These are phyloP conservation scores for Masticophis lateralis DNA, from an alignment of 2,797 vertebrate genomes.

Conservation along the genomic window DNA sequence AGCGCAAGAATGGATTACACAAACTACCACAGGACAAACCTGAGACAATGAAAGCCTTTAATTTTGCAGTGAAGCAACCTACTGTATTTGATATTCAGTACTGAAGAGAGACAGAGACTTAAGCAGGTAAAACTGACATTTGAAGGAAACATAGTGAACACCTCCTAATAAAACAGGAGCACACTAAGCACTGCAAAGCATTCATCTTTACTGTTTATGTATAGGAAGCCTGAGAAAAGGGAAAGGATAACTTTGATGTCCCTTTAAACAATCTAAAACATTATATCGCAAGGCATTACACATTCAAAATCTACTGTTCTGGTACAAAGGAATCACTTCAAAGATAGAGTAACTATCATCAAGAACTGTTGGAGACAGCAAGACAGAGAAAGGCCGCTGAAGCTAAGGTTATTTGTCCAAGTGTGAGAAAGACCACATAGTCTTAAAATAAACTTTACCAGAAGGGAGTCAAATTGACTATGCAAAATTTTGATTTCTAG, in stretches of 20 bases:
- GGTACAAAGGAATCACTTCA: background rate
- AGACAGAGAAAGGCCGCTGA: slow-evolving; percentile 5
- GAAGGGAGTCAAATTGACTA: background rate
- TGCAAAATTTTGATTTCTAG: background rate
- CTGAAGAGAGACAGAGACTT: background rate
- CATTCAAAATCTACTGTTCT: background rate
- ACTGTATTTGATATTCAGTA: background rate
- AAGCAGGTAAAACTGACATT: background rate
- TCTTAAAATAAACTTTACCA: slow-evolving; percentile 8
- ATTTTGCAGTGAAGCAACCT: background rate
- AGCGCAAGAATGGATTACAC: background rate
- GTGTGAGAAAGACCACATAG: background rate
- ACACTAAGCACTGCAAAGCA: background rate
- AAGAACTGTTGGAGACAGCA: background rate
- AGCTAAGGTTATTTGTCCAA: background rate
- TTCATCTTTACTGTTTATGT: background rate
- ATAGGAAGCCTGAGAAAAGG: background rate
- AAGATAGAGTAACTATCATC: background rate
- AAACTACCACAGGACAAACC: background rate
- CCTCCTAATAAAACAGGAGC: slow-evolving; percentile 7
- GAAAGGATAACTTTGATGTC: background rate
- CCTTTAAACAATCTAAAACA: slow-evolving; percentile 9
- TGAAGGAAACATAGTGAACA: background rate
- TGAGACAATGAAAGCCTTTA: background rate
- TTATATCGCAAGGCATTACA: background rate